A percentile compares a stretch with the other conserved stretches of the same genome.
Evolutionary conservation across 2,888 invertebrate species (phyloP).

Genomic region (Drosophila neutralis): DNA sequence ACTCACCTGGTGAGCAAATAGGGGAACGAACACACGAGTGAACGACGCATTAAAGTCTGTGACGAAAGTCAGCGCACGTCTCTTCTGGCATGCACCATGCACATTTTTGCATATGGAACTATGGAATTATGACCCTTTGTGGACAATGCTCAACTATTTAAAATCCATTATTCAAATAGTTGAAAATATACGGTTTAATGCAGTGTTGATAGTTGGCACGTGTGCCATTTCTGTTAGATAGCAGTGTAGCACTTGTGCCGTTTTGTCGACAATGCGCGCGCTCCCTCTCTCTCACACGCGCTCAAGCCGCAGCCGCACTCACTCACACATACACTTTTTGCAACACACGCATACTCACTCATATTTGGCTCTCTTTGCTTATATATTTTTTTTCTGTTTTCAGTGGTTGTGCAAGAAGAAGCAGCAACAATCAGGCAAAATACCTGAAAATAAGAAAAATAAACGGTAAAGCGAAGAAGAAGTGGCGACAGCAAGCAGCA

Average conservation of each 20-base stretch:
- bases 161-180: background rate
- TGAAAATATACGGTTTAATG: constrained; percentile 1
- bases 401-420: constrained; percentile 83
- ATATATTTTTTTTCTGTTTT: constrained; percentile 77
- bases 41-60: constrained; percentile 60
- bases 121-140: background rate
- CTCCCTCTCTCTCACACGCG: constrained; percentile 68
- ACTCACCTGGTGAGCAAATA: constrained; percentile 74
- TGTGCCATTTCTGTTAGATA: constrained; percentile 50
- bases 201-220: constrained; percentile 30
- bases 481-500: constrained; percentile 75
- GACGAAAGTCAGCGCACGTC: constrained; percentile 51
- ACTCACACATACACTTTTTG: constrained; percentile 55
- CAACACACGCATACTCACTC: constrained; percentile 57
- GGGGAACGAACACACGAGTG: constrained; percentile 54
- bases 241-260: constrained; percentile 75
- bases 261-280: constrained; percentile 79
- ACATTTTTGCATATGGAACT: background rate
- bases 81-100: background rate
- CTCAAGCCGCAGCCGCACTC: constrained; percentile 63
- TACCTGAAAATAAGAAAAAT: constrained; percentile 77
- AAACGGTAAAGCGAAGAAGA: constrained; percentile 84
- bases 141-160: background rate
- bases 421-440: constrained; percentile 81
- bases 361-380: constrained; percentile 71